Percentiles rank a stretch among this genome's conserved stretches.
Conservation (phyloP, 2,113 vertebrate genomes). For the Rhea pennata region DNA sequence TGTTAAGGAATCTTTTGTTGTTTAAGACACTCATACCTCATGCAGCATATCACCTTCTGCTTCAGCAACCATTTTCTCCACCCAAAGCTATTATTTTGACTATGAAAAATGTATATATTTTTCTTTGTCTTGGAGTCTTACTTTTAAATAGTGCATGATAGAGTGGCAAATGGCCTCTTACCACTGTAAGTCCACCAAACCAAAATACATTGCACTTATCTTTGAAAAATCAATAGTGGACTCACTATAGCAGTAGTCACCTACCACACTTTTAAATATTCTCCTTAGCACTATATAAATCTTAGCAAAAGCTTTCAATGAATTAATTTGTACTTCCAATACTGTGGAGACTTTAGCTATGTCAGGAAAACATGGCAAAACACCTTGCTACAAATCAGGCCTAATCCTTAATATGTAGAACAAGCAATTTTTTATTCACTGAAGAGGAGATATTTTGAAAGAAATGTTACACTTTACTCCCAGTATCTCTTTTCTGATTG, state of each 20-base stretch:
- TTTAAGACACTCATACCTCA: constrained; percentile 54
- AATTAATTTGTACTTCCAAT: constrained; percentile 40
- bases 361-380: background rate
- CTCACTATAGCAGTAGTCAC: background rate
- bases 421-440: background rate
- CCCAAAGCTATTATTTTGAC: constrained; percentile 29
- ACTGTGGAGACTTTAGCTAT: background rate
- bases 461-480: background rate
- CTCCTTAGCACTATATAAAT: background rate
- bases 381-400: constrained; percentile 16
- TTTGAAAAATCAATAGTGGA: background rate
- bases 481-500: background rate
- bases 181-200: background rate
- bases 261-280: background rate
- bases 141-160: constrained; percentile 15
- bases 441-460: background rate
- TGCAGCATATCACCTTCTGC: background rate
- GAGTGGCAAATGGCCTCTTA: background rate
- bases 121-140: background rate
- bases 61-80: background rate
- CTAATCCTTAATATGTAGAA: constrained; percentile 54
- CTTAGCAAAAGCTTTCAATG: constrained; percentile 18
- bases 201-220: background rate
- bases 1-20: constrained; percentile 44
- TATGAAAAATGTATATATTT: constrained; percentile 48